Base-by-base conservation (phyloP, 2,888 invertebrate species). In the Diarsia dahlii region DNA sequence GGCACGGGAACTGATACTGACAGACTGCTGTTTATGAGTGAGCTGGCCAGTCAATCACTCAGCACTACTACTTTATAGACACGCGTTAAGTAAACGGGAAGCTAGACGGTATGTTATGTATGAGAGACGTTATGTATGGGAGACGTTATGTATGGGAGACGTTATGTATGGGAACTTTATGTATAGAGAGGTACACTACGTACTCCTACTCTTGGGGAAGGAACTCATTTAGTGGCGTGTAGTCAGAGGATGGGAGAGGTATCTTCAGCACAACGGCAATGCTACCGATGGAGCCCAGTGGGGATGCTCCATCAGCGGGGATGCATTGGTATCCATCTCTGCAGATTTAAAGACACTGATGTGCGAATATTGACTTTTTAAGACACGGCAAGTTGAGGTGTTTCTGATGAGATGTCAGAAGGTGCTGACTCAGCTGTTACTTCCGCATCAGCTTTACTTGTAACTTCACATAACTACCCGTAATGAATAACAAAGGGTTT, bases 1-100 rank as follows among this genome's bases (percentile, higher is more conserved):
- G 39, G 80, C 65, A 69, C 56, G 5, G 62, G 56, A 52, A 66
- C 68, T 66, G 62, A 65, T 60, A 50, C 62, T 15, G 58, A 13
- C 10, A 20, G 54, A 23, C 4, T 3, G 48, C 28, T 60, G 54
- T 50, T 67, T 52, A 71, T 66, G 52, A 15, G 54, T 54, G n/a
- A 28, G 50, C 70, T 66, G 56, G 34, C 52, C 18, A 46, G 12
- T 20, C 23, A 28, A 46, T 39, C 56, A 71, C 28, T 63, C 62
- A 46, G 50, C n/a, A 9, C 6, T 5, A 39, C 23, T 54, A 23
- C 6, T 34, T 20, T 45, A 46, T 50, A 50, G 28, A 2, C 28
- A 72, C 13, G 48, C 15, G 45, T 4, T n/a, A 48, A 6, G 3
- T 28, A 15, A 28, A 39, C n/a, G 13, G 54, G 34, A 28, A 34